These are phyloP conservation scores for Galaxias olidus DNA, from an alignment of 2,797 vertebrate species.

Conservation along the genomic window DNA sequence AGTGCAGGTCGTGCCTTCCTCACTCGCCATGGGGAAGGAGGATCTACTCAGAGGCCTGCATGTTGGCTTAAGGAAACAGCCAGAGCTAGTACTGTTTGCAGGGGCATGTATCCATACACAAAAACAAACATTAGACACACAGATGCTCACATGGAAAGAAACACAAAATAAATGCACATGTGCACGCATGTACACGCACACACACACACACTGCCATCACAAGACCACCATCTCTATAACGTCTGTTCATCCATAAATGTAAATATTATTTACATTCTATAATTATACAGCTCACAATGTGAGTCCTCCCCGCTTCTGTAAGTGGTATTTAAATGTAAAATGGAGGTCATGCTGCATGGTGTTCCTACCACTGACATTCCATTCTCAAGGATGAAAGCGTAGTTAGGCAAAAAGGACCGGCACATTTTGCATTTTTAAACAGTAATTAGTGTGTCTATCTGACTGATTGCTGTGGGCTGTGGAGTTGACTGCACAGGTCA, in stretches of 20 bases:
- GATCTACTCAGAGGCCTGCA: constrained; percentile 29
- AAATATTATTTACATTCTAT: constrained; percentile 38
- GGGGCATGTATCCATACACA: too few relatives aligned
- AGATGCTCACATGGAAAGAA: too few relatives aligned
- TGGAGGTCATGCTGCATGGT: constrained; percentile 46
- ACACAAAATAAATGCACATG: too few relatives aligned
- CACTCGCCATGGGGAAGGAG: constrained; percentile 43
- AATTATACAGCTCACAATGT: constrained; percentile 36
- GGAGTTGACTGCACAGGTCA: not conserved
- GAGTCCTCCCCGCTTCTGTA: constrained; percentile 28
- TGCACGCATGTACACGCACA: not conserved
- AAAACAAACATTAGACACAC: too few relatives aligned
- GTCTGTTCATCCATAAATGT: too few relatives aligned
- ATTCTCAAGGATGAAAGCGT: constrained; percentile 28
- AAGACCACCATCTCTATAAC: too few relatives aligned
- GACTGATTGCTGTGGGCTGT: too few relatives aligned
- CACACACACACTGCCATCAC: constrained; percentile 1
- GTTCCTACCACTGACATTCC: constrained; percentile 45
- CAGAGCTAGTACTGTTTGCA: not conserved
- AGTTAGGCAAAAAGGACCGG: too few relatives aligned
- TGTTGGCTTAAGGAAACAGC: not conserved
- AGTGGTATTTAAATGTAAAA: constrained; percentile 52
- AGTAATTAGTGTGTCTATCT: not conserved
- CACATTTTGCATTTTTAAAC: not conserved
- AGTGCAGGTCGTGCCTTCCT: constrained; percentile 38